Evolutionary conservation across 2,888 invertebrate genomes (phyloP), one percentile per base, ranked within the genome.

Genomic region (Strigamia crassipes): DNA sequence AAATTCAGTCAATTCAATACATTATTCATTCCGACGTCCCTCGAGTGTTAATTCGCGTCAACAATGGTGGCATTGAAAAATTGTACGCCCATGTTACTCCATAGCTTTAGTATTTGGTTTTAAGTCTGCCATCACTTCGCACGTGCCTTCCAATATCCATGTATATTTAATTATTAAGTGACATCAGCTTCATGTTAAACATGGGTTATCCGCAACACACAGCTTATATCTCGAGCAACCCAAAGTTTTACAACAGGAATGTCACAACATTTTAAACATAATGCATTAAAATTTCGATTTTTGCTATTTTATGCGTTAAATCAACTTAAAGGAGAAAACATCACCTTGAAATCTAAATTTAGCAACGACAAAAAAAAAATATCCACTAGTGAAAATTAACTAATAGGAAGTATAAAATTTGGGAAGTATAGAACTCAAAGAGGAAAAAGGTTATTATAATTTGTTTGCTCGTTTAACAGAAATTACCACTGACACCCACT

Each of bases 401-500:
- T 4, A n/a, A 56, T 56, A 56, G n/a, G 18, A 18, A 56, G 18
- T 56, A 18, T 56, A 56, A 56, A 56, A 56, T 56, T 21, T 18
- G 18, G 6, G 56, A 56, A 56, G 56, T 18, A n/a, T n/a, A 51
- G 51, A 56, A 56, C 9, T 13, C n/a, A 18, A 56, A 56, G 5
- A 18, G 18, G 56, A n/a, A 15, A 56, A 56, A 56, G 56, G 56
- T 56, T 56, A 56, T 56, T 56, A 56, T 56, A 56, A 56, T 18
- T 56, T 56, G 56, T 56, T 56, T 56, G 56, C 56, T 56, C 56
- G 56, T 56, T 56, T 56, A 56, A 18, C 18, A 56, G 56, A 18
- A 56, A 56, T 56, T 56, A 56, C 56, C 56, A 56, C 56, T 56
- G 73, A 31, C 73, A 73, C 31, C 31, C 31, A 73, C 73, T 73